Base-by-base conservation (phyloP, 1,140 invertebrate genomes). In the Magallana angulata region DNA sequence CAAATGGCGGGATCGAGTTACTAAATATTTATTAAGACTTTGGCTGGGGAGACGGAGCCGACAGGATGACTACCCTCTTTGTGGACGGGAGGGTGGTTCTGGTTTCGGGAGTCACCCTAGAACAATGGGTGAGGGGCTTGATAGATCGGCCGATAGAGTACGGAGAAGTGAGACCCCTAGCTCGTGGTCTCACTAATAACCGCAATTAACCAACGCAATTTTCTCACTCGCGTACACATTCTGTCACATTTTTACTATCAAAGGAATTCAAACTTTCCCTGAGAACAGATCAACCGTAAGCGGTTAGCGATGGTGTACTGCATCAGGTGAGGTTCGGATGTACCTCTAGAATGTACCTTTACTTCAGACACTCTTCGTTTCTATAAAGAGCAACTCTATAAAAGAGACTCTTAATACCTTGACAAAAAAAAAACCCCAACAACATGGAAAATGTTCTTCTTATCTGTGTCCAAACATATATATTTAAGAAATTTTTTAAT, bases 21-120 rank as follows among this genome's bases (percentile, higher is more conserved):
- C 68, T 76, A 76, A 76, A 30, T 76, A 76, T 76, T 76, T 76
- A 76, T 76, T 76, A 76, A 76, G 68, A 30, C 68, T 76, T 1
- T 48, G 18, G 12, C 24, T 30, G 24, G 68, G 24, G 68, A 76
- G 68, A 18, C 18, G 7, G 16, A 16, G 18, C 60, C 60, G 60
- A 76, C 68, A 30, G 30, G 68, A 76, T 76, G 68, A 76, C 68
- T 76, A 30, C 24, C 14, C 24, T 76, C 24, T 36, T 36, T 24
- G 68, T 76, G 24, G 68, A 12, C 36, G 68, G 68, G 68, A 76
- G 68, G 68, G 68, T 76, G 9, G 68, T 24, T 30, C 68, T 8
- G 68, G 68, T 24, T 76, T 76, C 36, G 7, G 11, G 36, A 30
- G 24, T 24, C 68, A 76, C 68, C 7, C 24, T 36, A 24, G 68